phyloP scores from a whole-genome alignment of 1,140 invertebrate genomes.

The Mizuhopecten yessoensis region DNA sequence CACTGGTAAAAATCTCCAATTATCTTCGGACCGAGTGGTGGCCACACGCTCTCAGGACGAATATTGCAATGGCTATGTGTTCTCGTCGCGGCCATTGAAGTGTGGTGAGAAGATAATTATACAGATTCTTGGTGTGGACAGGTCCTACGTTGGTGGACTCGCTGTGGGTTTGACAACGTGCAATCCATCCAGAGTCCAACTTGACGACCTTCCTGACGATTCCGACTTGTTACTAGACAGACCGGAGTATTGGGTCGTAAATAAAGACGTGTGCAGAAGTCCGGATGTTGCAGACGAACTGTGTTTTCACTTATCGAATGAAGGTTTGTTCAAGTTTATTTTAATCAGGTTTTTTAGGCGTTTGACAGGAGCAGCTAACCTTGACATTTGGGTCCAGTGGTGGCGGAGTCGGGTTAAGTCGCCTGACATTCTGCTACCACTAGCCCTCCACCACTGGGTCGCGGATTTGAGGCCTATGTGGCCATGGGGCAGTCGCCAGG shows the following conservation, averaged over 20 bases:
- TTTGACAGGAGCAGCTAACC: too few relatives aligned
- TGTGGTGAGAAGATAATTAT: conserved; percentile 94
- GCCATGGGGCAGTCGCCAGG: too few relatives aligned
- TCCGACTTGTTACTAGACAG: conserved; percentile 95
- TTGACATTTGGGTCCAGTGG: too few relatives aligned
- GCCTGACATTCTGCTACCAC: too few relatives aligned
- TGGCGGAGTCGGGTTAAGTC: too few relatives aligned
- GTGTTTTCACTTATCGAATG: conserved; percentile 90
- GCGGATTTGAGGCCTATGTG: too few relatives aligned
- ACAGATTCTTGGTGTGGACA: conserved; percentile 91
- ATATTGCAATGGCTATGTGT: conserved; percentile 97
- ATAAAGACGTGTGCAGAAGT: conserved; percentile 94
- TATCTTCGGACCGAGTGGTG: conserved; percentile 86
- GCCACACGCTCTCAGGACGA: conserved; percentile 92
- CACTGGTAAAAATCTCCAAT: conserved; percentile 92
- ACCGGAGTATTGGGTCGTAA: conserved; percentile 98
- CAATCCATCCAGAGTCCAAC: conserved; percentile 90
- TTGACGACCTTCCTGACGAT: conserved; percentile 94
- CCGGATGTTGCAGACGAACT: conserved; percentile 94
- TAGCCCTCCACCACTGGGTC: too few relatives aligned
- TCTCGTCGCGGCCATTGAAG: conserved; percentile 92
- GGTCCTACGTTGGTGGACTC: conserved; percentile 93
- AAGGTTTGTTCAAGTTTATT: not conserved
- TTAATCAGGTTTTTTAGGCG: not conserved
- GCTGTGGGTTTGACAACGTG: conserved; percentile 97